Percentiles rank a stretch among this genome's conserved stretches.
These are phyloP conservation scores for Pachypeltis micranthus DNA, from an alignment of 1,140 invertebrate genomes.

Conservation along the genomic window DNA sequence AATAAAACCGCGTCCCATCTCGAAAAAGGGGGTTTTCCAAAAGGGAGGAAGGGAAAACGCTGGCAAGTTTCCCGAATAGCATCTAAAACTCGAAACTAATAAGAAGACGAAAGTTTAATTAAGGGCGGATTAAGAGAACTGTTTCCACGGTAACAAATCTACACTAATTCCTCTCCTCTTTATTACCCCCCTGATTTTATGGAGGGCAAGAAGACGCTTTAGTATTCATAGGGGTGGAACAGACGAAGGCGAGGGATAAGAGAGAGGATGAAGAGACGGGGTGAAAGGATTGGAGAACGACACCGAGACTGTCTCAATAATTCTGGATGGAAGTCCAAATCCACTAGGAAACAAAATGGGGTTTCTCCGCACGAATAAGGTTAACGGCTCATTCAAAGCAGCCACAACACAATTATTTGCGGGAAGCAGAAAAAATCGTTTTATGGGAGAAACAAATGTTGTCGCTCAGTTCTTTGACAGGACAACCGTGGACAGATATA, in stretches of 20 bases:
- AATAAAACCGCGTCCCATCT: not conserved
- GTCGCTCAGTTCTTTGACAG: no score
- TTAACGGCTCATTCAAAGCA: no score
- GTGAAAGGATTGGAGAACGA: no score
- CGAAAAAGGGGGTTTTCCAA: not conserved
- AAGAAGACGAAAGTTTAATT: slow-evolving; percentile 6
- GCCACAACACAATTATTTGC: no score
- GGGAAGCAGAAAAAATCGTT: no score
- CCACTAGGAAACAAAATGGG: no score
- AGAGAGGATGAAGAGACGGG: slow-evolving; percentile 2
- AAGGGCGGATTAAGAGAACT: slow-evolving; percentile 1
- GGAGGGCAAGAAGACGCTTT: not conserved
- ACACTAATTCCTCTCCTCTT: not conserved
- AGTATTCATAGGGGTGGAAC: not conserved
- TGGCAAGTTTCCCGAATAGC: slow-evolving; percentile 2
- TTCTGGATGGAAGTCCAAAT: no score
- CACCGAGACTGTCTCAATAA: no score
- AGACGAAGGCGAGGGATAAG: not conserved
- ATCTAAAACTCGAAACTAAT: slow-evolving; percentile 8
- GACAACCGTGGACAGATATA: no score
- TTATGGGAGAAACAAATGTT: no score
- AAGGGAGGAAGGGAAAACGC: not conserved
- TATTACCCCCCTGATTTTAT: slow-evolving; percentile 4
- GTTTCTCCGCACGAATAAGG: no score
- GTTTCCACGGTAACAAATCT: slow-evolving; percentile 8